A percentile compares a stretch with the other conserved stretches of the same genome.
Evolutionary conservation across 1,140 invertebrate genomes (phyloP).

Genomic region (Phymastichus coffea): DNA sequence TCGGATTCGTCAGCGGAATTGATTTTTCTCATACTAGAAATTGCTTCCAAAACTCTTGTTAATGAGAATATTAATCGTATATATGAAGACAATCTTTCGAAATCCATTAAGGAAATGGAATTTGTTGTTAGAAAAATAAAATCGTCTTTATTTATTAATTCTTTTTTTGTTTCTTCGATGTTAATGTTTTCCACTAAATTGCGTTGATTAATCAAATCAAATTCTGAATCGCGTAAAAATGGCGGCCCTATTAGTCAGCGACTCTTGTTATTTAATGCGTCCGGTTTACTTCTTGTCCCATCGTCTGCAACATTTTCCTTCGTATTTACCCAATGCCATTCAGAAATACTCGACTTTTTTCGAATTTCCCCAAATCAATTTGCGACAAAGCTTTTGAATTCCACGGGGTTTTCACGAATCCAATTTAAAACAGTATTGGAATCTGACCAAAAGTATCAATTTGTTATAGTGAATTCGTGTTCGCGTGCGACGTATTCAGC

Average conservation of each 20-base stretch:
- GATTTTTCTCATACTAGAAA: neutral
- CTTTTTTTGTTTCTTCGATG: no score
- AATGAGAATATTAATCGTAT: neutral
- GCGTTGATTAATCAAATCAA: neutral
- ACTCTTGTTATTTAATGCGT: no score
- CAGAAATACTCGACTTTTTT: neutral
- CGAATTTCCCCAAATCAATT: neutral
- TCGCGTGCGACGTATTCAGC: neutral
- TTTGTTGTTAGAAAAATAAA: neutral
- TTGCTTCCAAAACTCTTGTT: neutral
- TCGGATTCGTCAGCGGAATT: no score
- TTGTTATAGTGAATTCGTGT: neutral
- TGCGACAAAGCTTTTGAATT: neutral
- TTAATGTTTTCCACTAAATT: neutral
- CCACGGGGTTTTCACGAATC: neutral
- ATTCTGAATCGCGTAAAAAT: no score
- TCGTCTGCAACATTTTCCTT: neutral
- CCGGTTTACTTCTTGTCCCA: neutral
- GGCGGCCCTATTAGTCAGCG: no score
- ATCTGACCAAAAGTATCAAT: no score
- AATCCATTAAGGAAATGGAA: no score
- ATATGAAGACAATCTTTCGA: no score
- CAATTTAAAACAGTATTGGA: conserved; percentile 9
- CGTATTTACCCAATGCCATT: neutral
- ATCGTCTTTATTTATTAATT: no score